Evolutionary conservation across 2,888 invertebrate genomes (phyloP).

Genomic region (Amphiduros pacificus): DNA sequence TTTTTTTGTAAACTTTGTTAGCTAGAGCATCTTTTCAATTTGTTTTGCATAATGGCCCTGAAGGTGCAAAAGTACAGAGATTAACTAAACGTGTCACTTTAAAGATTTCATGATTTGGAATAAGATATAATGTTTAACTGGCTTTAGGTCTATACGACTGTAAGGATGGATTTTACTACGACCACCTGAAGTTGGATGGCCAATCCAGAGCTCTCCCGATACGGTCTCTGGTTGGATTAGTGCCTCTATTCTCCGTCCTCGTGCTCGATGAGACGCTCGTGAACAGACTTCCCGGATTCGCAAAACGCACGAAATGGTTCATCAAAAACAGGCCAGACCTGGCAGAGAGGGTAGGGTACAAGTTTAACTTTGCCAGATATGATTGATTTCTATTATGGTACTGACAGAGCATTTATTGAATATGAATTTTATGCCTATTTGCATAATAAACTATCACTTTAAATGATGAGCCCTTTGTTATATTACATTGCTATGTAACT

Average conservation of each 20-base stretch:
- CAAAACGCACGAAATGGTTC: constrained; percentile 52
- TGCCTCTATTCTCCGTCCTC: constrained; percentile 42
- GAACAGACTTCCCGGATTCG: constrained; percentile 45
- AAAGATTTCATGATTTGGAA: too few species aligned
- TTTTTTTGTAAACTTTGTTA: too few species aligned
- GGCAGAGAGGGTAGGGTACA: constrained; percentile 38
- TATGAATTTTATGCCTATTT: not conserved
- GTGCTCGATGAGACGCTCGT: constrained; percentile 44
- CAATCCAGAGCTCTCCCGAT: constrained; percentile 28
- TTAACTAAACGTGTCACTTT: too few species aligned
- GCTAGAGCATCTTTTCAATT: too few species aligned
- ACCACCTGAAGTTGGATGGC: constrained; percentile 36
- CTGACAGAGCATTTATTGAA: not conserved
- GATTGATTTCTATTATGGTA: not conserved
- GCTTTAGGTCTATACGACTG: constrained; percentile 56
- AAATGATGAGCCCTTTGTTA: not conserved
- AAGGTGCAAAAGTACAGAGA: too few species aligned
- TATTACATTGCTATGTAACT: too few species aligned
- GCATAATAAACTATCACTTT: not conserved
- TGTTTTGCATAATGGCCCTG: too few species aligned
- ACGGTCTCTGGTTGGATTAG: constrained; percentile 34
- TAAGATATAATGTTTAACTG: too few species aligned
- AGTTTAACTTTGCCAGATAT: not conserved
- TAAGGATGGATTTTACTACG: constrained; percentile 58
- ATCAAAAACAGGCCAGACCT: constrained; percentile 50